phyloP scores from a whole-genome alignment of 2,113 vertebrate genomes.

The Ameiurus melas region DNA sequence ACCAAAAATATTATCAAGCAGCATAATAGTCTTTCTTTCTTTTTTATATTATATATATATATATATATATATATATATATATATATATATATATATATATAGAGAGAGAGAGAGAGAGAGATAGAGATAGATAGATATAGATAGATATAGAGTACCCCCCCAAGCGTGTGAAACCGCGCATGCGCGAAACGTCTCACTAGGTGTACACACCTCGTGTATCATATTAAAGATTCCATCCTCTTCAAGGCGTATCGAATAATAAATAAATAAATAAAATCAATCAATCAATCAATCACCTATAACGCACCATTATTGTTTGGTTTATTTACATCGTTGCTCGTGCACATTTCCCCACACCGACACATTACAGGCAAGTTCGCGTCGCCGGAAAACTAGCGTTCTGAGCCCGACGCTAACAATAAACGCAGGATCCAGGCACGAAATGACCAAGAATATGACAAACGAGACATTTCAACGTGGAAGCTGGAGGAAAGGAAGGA shows the following conservation, averaged over 20 bases:
- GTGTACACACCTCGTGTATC: background rate
- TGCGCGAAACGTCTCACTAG: background rate
- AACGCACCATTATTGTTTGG: background rate
- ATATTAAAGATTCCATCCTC: background rate
- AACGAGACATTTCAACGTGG: background rate
- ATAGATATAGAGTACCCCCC: no score
- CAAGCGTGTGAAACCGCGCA: background rate
- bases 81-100: no score
- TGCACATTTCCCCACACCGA: no score
- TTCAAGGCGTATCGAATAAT: background rate
- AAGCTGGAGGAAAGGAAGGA: no score
- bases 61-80: no score
- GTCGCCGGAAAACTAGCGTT: background rate
- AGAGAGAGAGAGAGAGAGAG: no score
- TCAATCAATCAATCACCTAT: no score
- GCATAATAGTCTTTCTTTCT: no score
- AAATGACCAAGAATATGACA: background rate
- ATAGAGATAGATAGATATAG: no score
- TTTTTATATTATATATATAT: no score
- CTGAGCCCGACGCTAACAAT: background rate
- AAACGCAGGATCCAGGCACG: background rate
- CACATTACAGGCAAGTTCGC: background rate
- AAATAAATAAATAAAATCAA: no score
- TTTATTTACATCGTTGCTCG: no score
- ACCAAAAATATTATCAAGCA: background rate